Conservation (phyloP, 1,140 invertebrate species). For the Berghia stephanieae region DNA sequence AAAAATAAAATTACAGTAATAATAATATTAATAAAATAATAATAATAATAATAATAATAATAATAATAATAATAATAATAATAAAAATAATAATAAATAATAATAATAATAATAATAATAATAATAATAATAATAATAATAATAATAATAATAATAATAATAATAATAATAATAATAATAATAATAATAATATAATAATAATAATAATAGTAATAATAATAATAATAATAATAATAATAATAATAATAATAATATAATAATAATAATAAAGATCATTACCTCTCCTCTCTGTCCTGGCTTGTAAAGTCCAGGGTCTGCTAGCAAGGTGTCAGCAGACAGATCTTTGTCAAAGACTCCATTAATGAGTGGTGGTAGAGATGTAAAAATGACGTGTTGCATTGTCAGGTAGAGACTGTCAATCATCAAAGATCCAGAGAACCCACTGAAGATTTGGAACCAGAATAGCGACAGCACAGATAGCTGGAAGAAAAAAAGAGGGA, state of each 20-base stretch:
- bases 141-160: no score
- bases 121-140: no score
- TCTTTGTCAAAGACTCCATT: conserved; percentile 89
- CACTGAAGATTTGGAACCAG: conserved; percentile 64
- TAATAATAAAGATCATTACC: conserved; percentile 45
- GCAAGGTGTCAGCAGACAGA: conserved; percentile 80
- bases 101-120: no score
- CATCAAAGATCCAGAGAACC: conserved; percentile 60
- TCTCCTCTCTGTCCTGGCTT: conserved; percentile 73
- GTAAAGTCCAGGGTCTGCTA: conserved; percentile 83
- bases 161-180: no score
- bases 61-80: no score
- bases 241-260: no score
- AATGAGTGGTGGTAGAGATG: conserved; percentile 60
- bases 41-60: no score
- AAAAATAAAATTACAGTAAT: no score
- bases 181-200: no score
- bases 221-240: no score
- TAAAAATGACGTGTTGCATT: conserved; percentile 65
- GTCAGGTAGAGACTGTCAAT: conserved; percentile 61
- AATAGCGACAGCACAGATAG: conserved; percentile 59
- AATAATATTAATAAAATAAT: no score
- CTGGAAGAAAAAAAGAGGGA: conserved; percentile 57
- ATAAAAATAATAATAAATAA: no score
- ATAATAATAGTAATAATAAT: conserved; percentile 5